phyloP scores from a whole-genome alignment of 2,797 vertebrate genomes.

The Eptatretus atami region DNA sequence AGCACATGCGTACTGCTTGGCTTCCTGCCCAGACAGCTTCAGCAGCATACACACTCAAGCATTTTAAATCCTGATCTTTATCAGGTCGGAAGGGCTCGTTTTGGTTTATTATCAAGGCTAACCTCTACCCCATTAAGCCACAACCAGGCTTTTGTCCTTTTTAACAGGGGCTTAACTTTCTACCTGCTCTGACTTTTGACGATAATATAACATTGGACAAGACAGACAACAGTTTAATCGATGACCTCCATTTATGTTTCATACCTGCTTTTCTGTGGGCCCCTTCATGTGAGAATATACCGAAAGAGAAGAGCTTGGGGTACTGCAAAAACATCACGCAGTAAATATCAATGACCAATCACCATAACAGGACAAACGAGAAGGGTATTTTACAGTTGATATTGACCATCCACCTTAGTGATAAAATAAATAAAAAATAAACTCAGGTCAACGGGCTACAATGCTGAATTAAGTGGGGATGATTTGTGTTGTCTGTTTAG shows the following conservation, averaged over 20 bases:
- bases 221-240: conserved; percentile 8
- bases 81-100: too few relatives aligned
- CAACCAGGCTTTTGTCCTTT: too few relatives aligned
- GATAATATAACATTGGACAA: neutral
- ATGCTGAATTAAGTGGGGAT: too few relatives aligned
- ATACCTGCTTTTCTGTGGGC: conserved; percentile 67
- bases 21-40: too few relatives aligned
- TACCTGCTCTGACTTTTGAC: neutral
- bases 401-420: neutral
- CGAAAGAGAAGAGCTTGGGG: conserved; percentile 63
- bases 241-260: neutral
- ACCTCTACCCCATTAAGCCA: too few relatives aligned
- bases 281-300: conserved; percentile 47
- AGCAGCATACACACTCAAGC: too few relatives aligned
- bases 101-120: too few relatives aligned
- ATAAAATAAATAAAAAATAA: neutral
- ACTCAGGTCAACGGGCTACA: conserved; percentile 9
- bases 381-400: conserved; percentile 6
- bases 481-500: too few relatives aligned
- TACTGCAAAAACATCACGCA: conserved; percentile 18
- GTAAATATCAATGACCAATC: conserved; percentile 1
- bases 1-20: too few relatives aligned
- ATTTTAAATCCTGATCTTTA: too few relatives aligned
- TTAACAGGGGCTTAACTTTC: neutral
- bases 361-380: neutral